Evolutionary conservation across 1,140 invertebrate genomes (phyloP), one percentile per base, ranked within the genome.

Genomic region (Bombus waltoni): DNA sequence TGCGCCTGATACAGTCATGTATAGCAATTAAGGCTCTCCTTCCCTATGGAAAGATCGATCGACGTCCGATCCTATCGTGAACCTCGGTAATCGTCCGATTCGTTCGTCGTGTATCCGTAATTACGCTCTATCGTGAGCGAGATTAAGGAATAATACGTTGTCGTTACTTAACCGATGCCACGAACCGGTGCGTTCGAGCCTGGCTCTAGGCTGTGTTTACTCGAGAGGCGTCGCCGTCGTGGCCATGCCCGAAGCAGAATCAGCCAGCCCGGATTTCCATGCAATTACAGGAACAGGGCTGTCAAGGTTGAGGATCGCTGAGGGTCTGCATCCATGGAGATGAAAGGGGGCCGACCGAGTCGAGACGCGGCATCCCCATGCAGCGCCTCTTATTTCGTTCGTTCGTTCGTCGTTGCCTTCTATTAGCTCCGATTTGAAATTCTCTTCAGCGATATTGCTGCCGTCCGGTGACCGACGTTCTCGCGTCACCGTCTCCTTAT

Each of bases 301-400:
- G 81, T 81, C 89, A 85, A 76, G 82, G 82, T 90, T 90, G 88
- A 87, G 88, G 11, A 85, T 80, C 86, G 72, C 89, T 82, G 88
- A 57, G 53, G 62, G 59, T 66, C 59, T 65, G 82, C 82, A 57
- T 77, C 88, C 79, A 76, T 65, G 82, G 71, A 90, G 86, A 90
- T 88, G 88, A 90, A 90, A 90, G 78, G 74, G 79, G 42, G 65
- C 59, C 72, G 88, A 47, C 47, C 40, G 28, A n/a, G 66, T n/a
- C 66, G 40, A 65, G 35, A 59, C 65, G 73, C 65, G 74, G 76
- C 68, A 87, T 88, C 87, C 73, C 53, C 18, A 62, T 59, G 76
- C 35, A 76, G 28, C 62, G 47, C n/a, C 62, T 89, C 88, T 89
- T 78, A 44, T 90, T 84, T 81, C 84, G 72, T 71, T 77, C 80